These are phyloP conservation scores for Phocides pigmalion DNA, from an alignment of 1,140 invertebrate genomes.

Conservation along the genomic window DNA sequence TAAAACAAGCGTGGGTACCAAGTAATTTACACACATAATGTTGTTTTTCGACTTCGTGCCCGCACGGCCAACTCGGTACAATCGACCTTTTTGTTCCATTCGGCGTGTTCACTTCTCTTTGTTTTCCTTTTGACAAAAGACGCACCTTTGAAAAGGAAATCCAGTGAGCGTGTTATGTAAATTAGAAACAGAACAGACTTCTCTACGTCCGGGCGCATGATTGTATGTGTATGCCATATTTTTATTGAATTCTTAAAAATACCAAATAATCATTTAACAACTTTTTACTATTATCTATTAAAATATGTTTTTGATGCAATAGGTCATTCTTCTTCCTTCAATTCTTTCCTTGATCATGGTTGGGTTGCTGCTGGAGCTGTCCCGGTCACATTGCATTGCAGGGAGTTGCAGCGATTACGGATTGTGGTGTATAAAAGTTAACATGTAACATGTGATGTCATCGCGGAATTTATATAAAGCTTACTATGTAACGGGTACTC, in stretches of 20 bases:
- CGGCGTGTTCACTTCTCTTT: conserved; percentile 53
- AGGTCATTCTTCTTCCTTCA: too few species aligned
- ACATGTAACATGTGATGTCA: too few species aligned
- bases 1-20: conserved; percentile 15
- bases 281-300: too few species aligned
- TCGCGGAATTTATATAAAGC: too few species aligned
- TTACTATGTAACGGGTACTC: too few species aligned
- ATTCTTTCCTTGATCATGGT: too few species aligned
- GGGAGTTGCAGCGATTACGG: too few species aligned
- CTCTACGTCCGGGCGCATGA: conserved; percentile 36
- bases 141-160: conserved; percentile 70
- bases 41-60: conserved; percentile 24
- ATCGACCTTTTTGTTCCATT: conserved; percentile 55
- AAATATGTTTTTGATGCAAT: too few species aligned
- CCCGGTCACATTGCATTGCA: too few species aligned
- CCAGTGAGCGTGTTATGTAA: conserved; percentile 69
- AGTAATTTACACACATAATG: conserved; percentile 30
- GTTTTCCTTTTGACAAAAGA: conserved; percentile 70
- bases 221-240: conserved; percentile 35
- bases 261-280: too few species aligned
- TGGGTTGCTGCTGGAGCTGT: too few species aligned
- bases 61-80: conserved; percentile 42
- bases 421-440: too few species aligned
- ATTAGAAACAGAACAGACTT: conserved; percentile 65
- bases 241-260: neutral